These are phyloP conservation scores for Eurystomus gularis DNA, from an alignment of 2,113 vertebrate genomes.

Conservation along the genomic window DNA sequence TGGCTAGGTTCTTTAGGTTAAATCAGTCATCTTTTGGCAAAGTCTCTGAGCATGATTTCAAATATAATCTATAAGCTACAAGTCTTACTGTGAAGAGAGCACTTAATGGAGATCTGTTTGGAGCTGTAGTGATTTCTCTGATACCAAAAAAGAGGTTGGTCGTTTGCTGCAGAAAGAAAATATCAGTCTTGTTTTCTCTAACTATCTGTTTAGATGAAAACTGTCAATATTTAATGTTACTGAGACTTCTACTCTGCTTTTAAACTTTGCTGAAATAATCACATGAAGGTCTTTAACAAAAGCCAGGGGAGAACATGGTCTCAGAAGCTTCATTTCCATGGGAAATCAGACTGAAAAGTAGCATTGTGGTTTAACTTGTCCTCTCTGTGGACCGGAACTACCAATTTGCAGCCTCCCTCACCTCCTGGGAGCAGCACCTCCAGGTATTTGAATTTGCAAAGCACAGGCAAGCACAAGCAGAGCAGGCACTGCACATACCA, in stretches of 20 bases:
- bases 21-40: background rate
- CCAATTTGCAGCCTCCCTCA: background rate
- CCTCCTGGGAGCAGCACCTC: background rate
- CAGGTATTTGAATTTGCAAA: background rate
- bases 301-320: background rate
- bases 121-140: background rate
- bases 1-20: background rate
- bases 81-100: background rate
- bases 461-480: background rate
- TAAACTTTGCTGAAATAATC: background rate
- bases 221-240: background rate
- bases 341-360: background rate
- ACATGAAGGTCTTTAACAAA: background rate
- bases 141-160: background rate
- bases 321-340: background rate
- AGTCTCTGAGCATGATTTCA: background rate
- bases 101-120: background rate
- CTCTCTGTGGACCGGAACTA: background rate
- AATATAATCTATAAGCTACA: background rate
- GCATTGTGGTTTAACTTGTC: fast-evolving
- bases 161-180: background rate
- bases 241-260: background rate
- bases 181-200: background rate
- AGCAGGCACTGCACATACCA: fast-evolving
- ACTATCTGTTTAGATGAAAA: background rate